These are phyloP conservation scores for Parazoanthus swiftii DNA, from an alignment of 92 coral and sea anemone genomes.

Conservation along the genomic window DNA sequence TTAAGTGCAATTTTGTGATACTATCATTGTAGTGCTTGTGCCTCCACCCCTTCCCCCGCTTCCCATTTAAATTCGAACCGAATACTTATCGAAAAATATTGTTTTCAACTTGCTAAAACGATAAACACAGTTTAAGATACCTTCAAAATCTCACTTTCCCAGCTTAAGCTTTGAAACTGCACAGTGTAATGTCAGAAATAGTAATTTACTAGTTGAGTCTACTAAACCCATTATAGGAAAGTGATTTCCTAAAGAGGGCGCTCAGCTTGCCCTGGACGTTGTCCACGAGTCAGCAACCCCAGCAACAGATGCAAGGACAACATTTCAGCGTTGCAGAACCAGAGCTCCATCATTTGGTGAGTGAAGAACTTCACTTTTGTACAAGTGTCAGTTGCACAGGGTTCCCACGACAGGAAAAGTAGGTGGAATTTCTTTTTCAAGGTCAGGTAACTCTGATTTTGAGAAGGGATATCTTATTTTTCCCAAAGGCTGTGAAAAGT, in stretches of 20 bases:
- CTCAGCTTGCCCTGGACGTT: slow-evolving; percentile 89
- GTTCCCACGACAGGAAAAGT: background rate
- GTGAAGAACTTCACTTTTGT: background rate
- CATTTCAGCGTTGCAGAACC: slow-evolving; percentile 89
- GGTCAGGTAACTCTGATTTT: slow-evolving; percentile 39
- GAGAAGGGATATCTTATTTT: slow-evolving; percentile 26
- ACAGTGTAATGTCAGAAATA: background rate
- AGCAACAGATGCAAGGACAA: slow-evolving; percentile 81
- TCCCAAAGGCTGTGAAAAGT: background rate
- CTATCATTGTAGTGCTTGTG: too few relatives aligned
- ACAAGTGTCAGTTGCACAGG: too few relatives aligned
- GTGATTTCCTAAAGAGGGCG: slow-evolving; percentile 93
- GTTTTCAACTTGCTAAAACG: too few relatives aligned
- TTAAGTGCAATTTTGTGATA: too few relatives aligned
- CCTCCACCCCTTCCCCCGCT: too few relatives aligned
- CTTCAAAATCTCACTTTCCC: background rate
- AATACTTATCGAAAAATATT: too few relatives aligned
- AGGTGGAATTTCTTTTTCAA: slow-evolving; percentile 44
- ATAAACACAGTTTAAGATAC: too few relatives aligned
- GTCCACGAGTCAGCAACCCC: slow-evolving; percentile 97
- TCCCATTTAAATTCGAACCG: too few relatives aligned
- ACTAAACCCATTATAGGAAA: slow-evolving; percentile 57
- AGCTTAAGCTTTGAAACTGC: too few relatives aligned
- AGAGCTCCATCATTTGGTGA: slow-evolving; percentile 84
- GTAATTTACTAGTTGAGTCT: background rate